Conservation (phyloP, 2,113 vertebrate genomes). For the Actinemys pallida region DNA sequence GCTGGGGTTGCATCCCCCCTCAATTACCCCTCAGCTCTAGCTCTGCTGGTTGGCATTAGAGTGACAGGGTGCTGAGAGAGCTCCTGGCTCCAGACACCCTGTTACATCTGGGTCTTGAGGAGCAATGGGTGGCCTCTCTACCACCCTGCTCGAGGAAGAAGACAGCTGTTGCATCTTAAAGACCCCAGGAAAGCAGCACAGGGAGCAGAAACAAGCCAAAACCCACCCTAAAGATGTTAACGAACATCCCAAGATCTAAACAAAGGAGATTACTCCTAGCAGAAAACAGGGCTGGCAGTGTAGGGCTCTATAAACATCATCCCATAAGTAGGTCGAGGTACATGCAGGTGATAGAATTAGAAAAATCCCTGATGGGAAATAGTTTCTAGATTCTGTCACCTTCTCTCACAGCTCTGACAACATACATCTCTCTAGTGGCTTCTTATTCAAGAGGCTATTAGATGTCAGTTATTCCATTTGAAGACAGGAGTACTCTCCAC, state of each 20-base stretch:
- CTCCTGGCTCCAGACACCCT: too few species aligned
- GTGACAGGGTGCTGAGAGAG: too few species aligned
- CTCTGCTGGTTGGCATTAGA: too few species aligned
- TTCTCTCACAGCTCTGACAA: background rate
- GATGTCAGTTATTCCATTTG: background rate
- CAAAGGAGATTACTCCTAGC: background rate
- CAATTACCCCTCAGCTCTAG: too few species aligned
- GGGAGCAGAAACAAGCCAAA: too few species aligned
- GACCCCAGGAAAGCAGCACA: background rate
- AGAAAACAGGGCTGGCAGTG: background rate
- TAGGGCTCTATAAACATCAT: background rate
- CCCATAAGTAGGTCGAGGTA: background rate
- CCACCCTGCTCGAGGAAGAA: background rate
- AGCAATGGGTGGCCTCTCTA: background rate
- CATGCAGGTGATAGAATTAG: background rate
- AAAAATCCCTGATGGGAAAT: background rate
- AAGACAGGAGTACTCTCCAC: background rate
- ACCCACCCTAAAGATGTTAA: background rate
- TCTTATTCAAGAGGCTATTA: background rate
- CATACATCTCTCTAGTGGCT: background rate
- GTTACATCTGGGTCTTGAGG: background rate
- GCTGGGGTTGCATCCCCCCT: too few species aligned
- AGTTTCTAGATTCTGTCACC: background rate
- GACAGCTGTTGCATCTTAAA: background rate
- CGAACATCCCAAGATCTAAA: background rate